A percentile compares a stretch with the other conserved stretches of the same genome.
Conservation (phyloP, 2,113 vertebrate species). For the Heliornis fulica region DNA sequence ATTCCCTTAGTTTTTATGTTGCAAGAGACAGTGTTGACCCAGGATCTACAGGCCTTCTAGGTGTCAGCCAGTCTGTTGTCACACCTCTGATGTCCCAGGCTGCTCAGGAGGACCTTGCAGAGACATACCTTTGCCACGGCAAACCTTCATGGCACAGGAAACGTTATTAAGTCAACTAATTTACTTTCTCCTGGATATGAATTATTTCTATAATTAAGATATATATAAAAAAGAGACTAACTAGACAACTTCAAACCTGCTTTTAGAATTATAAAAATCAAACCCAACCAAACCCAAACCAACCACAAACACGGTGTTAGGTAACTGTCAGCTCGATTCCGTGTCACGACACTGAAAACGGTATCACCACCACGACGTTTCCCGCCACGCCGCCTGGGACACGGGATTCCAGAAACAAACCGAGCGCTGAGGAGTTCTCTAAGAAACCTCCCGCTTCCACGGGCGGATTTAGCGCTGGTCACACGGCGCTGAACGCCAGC, state of each 20-base stretch:
- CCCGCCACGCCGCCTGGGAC: background rate
- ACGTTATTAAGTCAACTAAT: background rate
- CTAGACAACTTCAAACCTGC: background rate
- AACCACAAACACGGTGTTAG: background rate
- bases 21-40: background rate
- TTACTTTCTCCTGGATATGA: too few species aligned
- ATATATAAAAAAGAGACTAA: too few species aligned
- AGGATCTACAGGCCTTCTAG: accelerated
- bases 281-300: too few species aligned
- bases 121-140: background rate
- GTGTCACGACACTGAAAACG: background rate
- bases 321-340: too few species aligned
- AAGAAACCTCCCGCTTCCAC: background rate
- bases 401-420: background rate
- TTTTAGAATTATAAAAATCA: background rate
- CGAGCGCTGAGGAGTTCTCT: too few species aligned
- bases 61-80: accelerated
- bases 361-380: accelerated
- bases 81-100: background rate
- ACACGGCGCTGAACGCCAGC: background rate
- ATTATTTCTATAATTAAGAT: too few species aligned
- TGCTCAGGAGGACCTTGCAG: background rate
- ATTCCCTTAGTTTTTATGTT: background rate
- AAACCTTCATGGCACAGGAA: background rate
- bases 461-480: background rate